Base-by-base conservation (phyloP, 2,888 invertebrate genomes). In the Drosophila koepferae region DNA sequence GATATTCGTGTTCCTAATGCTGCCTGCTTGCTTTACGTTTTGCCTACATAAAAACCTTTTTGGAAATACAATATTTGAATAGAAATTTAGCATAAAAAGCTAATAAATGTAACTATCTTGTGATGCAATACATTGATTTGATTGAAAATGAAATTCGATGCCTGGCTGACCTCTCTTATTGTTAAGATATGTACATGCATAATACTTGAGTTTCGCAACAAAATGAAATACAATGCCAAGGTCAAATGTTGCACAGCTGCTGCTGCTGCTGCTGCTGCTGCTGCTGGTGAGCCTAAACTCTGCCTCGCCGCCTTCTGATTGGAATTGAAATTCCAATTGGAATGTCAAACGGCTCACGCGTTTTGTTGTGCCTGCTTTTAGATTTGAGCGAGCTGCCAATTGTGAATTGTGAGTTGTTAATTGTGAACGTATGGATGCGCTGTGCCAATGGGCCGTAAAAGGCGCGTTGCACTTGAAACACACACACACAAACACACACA, bases 191-290 rank as follows among this genome's bases (percentile, higher is more conserved):
- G 70, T 61, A 38, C 51, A 53, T 67, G 20, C 36, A 36, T 20
- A 53, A 55, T 28, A 58, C 20, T 48, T 56, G 61, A 65, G 43
- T 54, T 40, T 75, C 71, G 71, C 86, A 85, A 82, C 68, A 75
- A 75, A 71, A 79, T 80, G 72, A 87, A 84, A 87, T 82, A 75
- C 86, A 86, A 88, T 86, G 89, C 81, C 89, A 86, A 88, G 89
- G 90, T 88, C 76, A 78, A 58, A 56, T 82, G 72, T 70, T 58
- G 71, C 84, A 72, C 83, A 70, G 80, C 82, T 82, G 86, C 62
- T 44, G 56, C 46, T n/a, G n/a, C n/a, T 55, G 49, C 28, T 10
- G 49, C 18, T 34, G 80, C 76, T 81, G 85, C 60, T 65, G 59
- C 48, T 54, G 80, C 2, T 44, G 44, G 53, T 59, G 38, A 28